Evolutionary conservation across 1,140 invertebrate genomes (phyloP).

Genomic region (Nephila pilipes): DNA sequence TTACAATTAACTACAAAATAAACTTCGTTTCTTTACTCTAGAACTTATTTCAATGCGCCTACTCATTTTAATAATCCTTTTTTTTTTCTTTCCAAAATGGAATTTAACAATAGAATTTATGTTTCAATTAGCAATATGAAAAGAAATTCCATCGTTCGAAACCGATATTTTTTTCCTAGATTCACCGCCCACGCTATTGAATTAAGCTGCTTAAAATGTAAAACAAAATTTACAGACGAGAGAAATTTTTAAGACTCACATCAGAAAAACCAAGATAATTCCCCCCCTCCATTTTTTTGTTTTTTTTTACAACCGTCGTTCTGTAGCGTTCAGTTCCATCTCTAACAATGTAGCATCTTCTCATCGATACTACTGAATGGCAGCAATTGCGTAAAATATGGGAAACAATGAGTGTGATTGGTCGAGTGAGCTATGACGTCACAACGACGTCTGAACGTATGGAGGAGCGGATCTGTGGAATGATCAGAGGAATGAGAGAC

Average conservation of each 20-base stretch:
- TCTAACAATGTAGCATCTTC: conserved; percentile 27
- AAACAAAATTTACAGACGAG: background rate
- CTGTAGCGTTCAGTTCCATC: background rate
- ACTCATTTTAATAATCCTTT: too few relatives aligned
- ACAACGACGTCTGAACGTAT: conserved; percentile 37
- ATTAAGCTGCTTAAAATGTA: background rate
- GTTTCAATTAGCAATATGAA: background rate
- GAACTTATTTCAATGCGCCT: too few relatives aligned
- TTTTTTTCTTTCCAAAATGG: too few relatives aligned
- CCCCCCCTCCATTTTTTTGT: background rate
- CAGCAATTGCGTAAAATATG: conserved; percentile 69
- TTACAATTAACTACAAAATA: too few relatives aligned
- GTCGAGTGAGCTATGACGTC: conserved; percentile 11
- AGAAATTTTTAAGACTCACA: background rate
- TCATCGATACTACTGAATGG: conserved; percentile 61
- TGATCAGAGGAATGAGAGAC: conserved; percentile 38
- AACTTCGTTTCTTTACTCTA: too few relatives aligned
- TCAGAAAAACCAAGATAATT: background rate
- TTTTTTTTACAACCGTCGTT: background rate
- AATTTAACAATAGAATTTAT: background rate
- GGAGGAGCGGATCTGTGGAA: background rate
- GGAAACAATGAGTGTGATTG: conserved; percentile 44
- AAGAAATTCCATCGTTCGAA: background rate
- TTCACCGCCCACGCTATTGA: background rate
- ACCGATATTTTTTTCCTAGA: background rate